Evolutionary conservation across 2,888 invertebrate genomes (phyloP).

Genomic region (Ennomos erosarius): DNA sequence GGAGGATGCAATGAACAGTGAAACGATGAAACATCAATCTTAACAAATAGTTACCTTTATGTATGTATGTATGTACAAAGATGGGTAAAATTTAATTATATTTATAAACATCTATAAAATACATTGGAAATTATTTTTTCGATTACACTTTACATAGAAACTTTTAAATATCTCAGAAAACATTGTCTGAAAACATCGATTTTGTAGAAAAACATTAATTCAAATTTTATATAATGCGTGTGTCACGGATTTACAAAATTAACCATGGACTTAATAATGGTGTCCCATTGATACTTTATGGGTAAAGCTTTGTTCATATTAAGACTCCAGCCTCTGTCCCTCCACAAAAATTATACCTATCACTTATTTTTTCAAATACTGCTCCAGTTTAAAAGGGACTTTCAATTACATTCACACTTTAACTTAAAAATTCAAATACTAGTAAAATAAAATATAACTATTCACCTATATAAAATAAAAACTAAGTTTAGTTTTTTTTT

Average conservation of each 20-base stretch:
- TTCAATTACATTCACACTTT: conserved; percentile 58
- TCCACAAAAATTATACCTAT: conserved; percentile 67
- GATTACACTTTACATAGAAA: conserved; percentile 54
- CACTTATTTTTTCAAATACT: conserved; percentile 69
- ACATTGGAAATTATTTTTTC: conserved; percentile 57
- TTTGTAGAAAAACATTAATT: conserved; percentile 30
- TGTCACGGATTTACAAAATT: no score
- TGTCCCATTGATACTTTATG: no score
- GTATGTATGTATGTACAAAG: conserved; percentile 52
- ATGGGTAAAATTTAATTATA: conserved; percentile 57
- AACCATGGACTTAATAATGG: no score
- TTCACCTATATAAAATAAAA: conserved; percentile 57
- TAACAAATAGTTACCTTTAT: conserved; percentile 49
- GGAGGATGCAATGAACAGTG: conserved; percentile 54
- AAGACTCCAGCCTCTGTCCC: conserved; percentile 72
- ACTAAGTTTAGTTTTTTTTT: conserved; percentile 59
- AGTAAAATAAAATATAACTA: conserved; percentile 44
- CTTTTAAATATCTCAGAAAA: conserved; percentile 38
- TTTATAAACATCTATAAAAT: conserved; percentile 66
- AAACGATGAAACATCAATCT: conserved; percentile 62
- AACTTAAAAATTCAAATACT: conserved; percentile 51
- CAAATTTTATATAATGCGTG: conserved; percentile 45
- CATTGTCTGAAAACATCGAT: conserved; percentile 29
- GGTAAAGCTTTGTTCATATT: conserved; percentile 38
- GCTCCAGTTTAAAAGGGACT: conserved; percentile 53